Conservation (phyloP, 2,113 vertebrate species). For the Erpornis zantholeuca region DNA sequence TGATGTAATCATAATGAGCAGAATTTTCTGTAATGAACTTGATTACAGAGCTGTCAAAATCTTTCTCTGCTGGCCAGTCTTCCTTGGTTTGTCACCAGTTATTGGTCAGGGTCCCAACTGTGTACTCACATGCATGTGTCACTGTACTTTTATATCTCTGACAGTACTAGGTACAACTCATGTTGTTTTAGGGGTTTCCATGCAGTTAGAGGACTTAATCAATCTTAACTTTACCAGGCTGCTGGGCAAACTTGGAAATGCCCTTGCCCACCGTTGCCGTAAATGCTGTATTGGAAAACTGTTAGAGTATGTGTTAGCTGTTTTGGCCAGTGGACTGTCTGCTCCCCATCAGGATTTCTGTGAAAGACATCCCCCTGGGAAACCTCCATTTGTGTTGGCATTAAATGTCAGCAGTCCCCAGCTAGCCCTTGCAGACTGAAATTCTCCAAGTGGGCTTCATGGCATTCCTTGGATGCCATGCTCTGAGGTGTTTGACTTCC, state of each 20-base stretch:
- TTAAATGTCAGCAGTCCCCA: not conserved
- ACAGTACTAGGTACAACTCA: accelerated
- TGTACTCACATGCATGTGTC: accelerated
- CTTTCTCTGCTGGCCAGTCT: not conserved
- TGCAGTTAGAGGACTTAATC: not conserved
- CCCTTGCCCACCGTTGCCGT: accelerated
- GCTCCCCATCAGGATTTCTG: not conserved
- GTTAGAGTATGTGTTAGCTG: not conserved
- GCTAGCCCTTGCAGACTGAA: not conserved
- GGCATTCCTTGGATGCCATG: accelerated
- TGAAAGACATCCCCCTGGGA: not conserved
- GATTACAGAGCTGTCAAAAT: not conserved
- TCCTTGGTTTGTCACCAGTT: not conserved
- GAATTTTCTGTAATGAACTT: not conserved
- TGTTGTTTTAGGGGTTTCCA: not conserved
- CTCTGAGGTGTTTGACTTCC: not conserved
- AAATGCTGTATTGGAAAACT: not conserved
- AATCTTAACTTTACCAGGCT: not conserved
- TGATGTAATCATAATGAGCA: not conserved
- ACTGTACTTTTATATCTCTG: not conserved
- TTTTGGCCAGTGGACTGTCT: accelerated
- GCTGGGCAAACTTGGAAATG: not conserved
- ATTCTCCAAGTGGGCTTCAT: not conserved
- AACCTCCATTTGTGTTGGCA: not conserved
- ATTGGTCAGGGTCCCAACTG: not conserved